These are phyloP conservation scores for Ailurus styani DNA, from an alignment of 2,113 vertebrate genomes.

Conservation along the genomic window DNA sequence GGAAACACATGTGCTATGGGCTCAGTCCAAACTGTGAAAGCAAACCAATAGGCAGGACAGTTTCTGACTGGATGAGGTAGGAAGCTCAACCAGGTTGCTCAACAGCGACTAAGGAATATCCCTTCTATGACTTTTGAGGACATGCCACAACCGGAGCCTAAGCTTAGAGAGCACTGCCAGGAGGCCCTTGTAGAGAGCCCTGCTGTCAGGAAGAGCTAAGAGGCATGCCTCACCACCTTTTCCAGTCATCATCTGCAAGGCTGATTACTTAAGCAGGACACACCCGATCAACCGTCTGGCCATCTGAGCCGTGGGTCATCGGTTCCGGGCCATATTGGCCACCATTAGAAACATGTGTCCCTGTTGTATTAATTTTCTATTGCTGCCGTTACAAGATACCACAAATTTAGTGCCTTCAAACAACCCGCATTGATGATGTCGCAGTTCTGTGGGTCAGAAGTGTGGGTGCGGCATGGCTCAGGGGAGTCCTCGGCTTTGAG, in stretches of 20 bases:
- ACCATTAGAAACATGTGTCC: background rate
- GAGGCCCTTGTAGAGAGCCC: background rate
- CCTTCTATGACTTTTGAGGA: background rate
- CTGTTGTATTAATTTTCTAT: background rate
- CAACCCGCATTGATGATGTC: background rate
- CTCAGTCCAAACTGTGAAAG: background rate
- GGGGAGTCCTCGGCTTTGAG: background rate
- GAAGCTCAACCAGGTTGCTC: background rate
- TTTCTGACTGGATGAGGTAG: background rate
- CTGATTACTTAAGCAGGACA: background rate
- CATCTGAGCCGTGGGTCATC: background rate
- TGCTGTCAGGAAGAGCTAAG: background rate
- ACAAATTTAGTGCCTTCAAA: background rate
- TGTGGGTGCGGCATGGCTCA: background rate
- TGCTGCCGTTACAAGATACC: background rate
- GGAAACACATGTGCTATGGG: accelerated
- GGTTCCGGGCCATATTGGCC: background rate
- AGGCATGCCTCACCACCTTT: background rate
- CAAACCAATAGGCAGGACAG: background rate
- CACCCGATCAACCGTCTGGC: background rate
- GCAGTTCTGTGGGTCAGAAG: background rate
- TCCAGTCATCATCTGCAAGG: background rate
- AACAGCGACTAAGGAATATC: background rate
- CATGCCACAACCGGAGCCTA: too few species aligned
- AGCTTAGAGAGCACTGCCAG: background rate